phyloP scores from a whole-genome alignment of 2,888 invertebrate genomes.

The Epinotia demarniana region DNA sequence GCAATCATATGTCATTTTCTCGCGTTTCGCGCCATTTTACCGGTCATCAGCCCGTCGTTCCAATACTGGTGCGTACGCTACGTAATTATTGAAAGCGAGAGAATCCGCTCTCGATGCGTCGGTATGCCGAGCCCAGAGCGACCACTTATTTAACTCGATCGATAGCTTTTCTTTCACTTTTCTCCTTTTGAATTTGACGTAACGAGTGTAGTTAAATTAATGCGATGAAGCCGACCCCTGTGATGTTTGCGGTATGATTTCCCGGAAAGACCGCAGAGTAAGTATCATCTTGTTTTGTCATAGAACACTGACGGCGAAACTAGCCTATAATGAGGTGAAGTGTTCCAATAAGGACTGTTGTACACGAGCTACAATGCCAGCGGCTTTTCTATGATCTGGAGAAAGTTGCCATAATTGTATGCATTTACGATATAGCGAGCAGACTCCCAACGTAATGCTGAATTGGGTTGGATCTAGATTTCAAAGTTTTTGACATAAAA shows the following conservation, averaged over 20 bases:
- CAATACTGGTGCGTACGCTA: conserved; percentile 58
- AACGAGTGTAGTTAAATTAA: conserved; percentile 26
- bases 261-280: conserved; percentile 45
- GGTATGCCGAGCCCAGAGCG: conserved; percentile 51
- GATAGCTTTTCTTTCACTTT: conserved; percentile 52
- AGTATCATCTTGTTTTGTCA: conserved; percentile 48
- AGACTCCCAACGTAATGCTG: conserved; percentile 17
- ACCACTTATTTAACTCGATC: conserved; percentile 51
- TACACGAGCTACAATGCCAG: conserved; percentile 36
- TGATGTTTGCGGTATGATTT: conserved; percentile 25
- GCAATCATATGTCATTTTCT: conserved; percentile 77
- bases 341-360: conserved; percentile 40
- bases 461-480: background rate
- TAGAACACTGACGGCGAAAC: conserved; percentile 41
- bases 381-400: conserved; percentile 36
- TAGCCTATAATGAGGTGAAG: conserved; percentile 43
- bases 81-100: conserved; percentile 67
- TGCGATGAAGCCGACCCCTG: conserved; percentile 5
- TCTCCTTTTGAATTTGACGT: conserved; percentile 41
- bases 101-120: conserved; percentile 60
- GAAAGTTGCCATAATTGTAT: conserved; percentile 34
- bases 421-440: conserved; percentile 29
- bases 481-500: background rate
- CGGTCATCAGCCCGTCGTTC: conserved; percentile 62
- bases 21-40: conserved; percentile 71